These are phyloP conservation scores for Cebus imitator DNA, from an alignment of 2,113 vertebrate species.

Conservation along the genomic window DNA sequence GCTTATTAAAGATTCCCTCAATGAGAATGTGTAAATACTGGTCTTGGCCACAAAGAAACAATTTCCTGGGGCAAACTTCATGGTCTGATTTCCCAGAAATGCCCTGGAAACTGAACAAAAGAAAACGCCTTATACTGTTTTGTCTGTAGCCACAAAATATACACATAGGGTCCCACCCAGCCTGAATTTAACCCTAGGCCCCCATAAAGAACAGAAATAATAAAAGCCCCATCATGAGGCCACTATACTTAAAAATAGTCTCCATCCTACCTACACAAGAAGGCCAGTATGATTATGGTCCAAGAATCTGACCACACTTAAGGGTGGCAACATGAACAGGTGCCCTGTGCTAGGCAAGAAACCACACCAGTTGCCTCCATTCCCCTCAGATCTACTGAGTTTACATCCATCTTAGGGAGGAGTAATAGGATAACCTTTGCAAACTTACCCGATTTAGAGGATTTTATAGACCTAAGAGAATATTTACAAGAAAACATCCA, in stretches of 20 bases:
- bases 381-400: not conserved
- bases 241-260: not conserved
- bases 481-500: not conserved
- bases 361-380: not conserved
- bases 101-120: conserved; percentile 77
- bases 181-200: conserved; percentile 28
- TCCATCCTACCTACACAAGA: not conserved
- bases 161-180: conserved; percentile 60
- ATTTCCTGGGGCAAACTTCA: conserved; percentile 81
- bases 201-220: conserved; percentile 31
- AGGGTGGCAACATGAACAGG: not conserved
- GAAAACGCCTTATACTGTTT: conserved; percentile 70
- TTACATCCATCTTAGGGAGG: not conserved
- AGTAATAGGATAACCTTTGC: not conserved
- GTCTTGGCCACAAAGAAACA: conserved; percentile 72
- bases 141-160: conserved; percentile 78
- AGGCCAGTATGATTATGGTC: not conserved
- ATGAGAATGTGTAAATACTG: conserved; percentile 81
- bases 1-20: conserved; percentile 81
- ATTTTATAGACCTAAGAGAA: not conserved
- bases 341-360: not conserved
- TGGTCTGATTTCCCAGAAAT: conserved; percentile 82
- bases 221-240: not conserved
- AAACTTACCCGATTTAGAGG: not conserved
- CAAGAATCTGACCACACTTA: not conserved